A percentile compares a stretch with the other conserved stretches of the same genome.
Conservation (phyloP, 2,113 vertebrate species). For the Brevimyrus niger region DNA sequence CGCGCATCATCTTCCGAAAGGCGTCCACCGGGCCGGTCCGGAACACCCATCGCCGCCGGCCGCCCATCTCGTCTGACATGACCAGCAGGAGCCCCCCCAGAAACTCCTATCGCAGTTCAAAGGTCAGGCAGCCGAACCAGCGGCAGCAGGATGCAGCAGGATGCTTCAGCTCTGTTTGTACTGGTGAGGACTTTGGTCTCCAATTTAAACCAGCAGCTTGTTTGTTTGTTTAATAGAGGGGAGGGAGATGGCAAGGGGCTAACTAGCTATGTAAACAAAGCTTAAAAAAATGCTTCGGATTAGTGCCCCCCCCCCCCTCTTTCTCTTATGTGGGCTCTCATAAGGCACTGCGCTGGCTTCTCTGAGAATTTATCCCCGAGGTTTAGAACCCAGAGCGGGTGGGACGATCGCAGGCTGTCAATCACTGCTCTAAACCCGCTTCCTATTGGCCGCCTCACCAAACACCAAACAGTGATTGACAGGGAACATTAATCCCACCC, state of each 20-base stretch:
- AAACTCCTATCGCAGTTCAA: not conserved
- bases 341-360: not conserved
- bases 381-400: not conserved
- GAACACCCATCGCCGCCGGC: not conserved
- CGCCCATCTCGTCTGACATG: not conserved
- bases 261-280: not conserved
- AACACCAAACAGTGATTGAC: not conserved
- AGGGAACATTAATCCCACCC: not conserved
- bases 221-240: not conserved
- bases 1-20: slow-evolving; percentile 43
- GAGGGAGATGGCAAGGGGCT: not conserved
- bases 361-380: not conserved
- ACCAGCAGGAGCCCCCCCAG: not conserved
- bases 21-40: slow-evolving; percentile 8
- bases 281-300: not conserved
- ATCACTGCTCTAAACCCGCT: not conserved
- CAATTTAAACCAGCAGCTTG: slow-evolving; percentile 38
- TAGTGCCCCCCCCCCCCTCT: not conserved
- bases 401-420: not conserved
- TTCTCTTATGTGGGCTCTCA: not conserved
- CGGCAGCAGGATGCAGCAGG: slow-evolving; percentile 11
- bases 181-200: slow-evolving; percentile 59
- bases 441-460: not conserved
- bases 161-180: slow-evolving; percentile 42
- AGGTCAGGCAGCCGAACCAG: slow-evolving; percentile 27